A percentile compares a stretch with the other conserved stretches of the same genome.
phyloP scores from a whole-genome alignment of 1,140 invertebrate species.

The Eupristina koningsbergeri region DNA sequence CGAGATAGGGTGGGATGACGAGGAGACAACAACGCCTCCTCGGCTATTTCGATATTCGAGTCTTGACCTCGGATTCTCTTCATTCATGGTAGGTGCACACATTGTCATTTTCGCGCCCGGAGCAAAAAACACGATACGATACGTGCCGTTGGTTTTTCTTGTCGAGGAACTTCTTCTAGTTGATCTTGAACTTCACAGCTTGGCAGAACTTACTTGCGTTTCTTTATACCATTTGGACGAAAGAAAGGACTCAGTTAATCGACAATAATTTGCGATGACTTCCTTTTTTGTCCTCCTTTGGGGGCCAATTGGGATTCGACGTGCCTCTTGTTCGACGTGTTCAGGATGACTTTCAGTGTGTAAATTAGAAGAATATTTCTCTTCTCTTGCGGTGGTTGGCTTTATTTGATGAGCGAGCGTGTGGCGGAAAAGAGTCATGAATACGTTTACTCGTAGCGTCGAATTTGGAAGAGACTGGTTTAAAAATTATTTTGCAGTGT shows the following conservation, averaged over 20 bases:
- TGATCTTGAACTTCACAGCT: constrained; percentile 8
- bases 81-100: constrained; percentile 35
- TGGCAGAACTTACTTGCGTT: neutral
- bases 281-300: neutral
- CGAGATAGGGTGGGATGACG: neutral
- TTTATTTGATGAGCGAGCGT: neutral
- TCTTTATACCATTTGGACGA: neutral
- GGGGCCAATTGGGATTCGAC: neutral
- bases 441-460: neutral
- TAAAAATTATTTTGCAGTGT: neutral
- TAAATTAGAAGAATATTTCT: neutral
- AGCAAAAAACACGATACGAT: constrained; percentile 3
- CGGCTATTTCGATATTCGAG: constrained; percentile 33
- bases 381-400: neutral
- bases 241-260: neutral
- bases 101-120: neutral
- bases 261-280: neutral
- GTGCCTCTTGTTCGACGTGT: neutral
- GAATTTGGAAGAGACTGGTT: neutral
- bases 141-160: neutral
- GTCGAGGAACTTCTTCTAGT: neutral
- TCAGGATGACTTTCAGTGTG: neutral
- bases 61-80: constrained; percentile 48
- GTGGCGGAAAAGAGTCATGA: neutral
- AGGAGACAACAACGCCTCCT: neutral